These are phyloP conservation scores for Stomatorhinus ivindoensis DNA, from an alignment of 2,113 vertebrate genomes.

Conservation along the genomic window DNA sequence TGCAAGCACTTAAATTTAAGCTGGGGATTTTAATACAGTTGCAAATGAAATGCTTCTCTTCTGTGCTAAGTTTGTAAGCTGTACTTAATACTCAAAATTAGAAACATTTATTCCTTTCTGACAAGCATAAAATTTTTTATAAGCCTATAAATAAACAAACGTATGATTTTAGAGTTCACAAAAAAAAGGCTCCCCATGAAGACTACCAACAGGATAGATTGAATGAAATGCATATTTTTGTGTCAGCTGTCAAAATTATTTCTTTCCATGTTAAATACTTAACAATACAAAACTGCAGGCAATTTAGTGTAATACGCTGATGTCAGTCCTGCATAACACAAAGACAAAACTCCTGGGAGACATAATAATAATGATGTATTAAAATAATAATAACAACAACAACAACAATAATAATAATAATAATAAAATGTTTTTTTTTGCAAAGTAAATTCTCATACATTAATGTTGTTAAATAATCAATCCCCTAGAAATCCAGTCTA, in stretches of 20 bases:
- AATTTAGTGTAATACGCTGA: background rate
- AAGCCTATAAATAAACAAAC: background rate
- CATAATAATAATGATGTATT: background rate
- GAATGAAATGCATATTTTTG: background rate
- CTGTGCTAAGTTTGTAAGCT: background rate
- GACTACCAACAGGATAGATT: background rate
- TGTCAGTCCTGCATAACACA: background rate
- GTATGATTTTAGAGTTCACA: background rate
- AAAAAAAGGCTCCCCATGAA: background rate
- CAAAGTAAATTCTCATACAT: background rate
- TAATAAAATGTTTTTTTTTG: background rate
- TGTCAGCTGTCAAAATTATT: background rate
- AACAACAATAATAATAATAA: background rate
- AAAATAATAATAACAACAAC: background rate
- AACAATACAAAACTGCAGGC: background rate
- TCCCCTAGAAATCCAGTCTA: background rate
- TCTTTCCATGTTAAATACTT: background rate
- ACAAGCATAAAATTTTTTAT: background rate
- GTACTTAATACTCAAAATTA: background rate
- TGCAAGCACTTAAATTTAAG: background rate
- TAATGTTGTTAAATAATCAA: background rate
- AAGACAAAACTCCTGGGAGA: background rate
- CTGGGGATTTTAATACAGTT: background rate
- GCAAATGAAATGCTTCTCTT: background rate
- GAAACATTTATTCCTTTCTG: background rate